Percentiles rank a stretch among this genome's conserved stretches.
phyloP scores from a whole-genome alignment of 2,797 vertebrate genomes.

The Helicolenus hilgendorfi region DNA sequence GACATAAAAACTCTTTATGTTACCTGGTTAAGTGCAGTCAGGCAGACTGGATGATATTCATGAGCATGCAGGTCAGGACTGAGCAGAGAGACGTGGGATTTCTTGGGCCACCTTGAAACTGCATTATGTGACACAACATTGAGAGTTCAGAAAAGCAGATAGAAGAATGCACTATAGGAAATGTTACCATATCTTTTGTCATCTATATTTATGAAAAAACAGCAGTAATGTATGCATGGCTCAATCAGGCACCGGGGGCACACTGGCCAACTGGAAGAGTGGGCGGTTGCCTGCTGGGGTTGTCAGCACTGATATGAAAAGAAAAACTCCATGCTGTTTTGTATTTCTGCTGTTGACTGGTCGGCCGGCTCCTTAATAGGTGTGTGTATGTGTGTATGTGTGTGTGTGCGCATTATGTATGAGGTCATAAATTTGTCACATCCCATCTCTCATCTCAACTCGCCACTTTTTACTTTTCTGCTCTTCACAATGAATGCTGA shows the following conservation, averaged over 20 bases:
- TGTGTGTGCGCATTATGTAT: not conserved
- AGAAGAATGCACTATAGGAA: not conserved
- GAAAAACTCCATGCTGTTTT: not conserved
- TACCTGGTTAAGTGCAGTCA: not conserved
- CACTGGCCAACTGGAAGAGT: constrained; percentile 34
- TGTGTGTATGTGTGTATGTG: not conserved
- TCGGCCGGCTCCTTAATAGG: constrained; percentile 2
- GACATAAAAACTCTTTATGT: not conserved
- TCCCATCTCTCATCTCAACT: not conserved
- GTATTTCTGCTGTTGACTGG: constrained; percentile 19
- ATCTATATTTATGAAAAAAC: constrained; percentile 44
- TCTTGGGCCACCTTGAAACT: not conserved
- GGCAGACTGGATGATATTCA: not conserved
- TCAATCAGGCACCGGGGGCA: not conserved
- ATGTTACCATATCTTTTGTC: not conserved
- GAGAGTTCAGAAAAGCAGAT: not conserved
- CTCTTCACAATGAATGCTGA: constrained; percentile 45
- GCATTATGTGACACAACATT: not conserved
- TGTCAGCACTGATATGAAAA: constrained; percentile 35
- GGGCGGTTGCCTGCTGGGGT: constrained; percentile 5
- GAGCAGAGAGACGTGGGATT: not conserved
- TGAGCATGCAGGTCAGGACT: not conserved
- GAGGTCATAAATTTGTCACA: constrained; percentile 46
- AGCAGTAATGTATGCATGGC: constrained; percentile 12
- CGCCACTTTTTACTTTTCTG: constrained; percentile 1